Percentiles rank a stretch among this genome's conserved stretches.
phyloP scores from a whole-genome alignment of 2,888 invertebrate species.

The Drosophila conformis region DNA sequence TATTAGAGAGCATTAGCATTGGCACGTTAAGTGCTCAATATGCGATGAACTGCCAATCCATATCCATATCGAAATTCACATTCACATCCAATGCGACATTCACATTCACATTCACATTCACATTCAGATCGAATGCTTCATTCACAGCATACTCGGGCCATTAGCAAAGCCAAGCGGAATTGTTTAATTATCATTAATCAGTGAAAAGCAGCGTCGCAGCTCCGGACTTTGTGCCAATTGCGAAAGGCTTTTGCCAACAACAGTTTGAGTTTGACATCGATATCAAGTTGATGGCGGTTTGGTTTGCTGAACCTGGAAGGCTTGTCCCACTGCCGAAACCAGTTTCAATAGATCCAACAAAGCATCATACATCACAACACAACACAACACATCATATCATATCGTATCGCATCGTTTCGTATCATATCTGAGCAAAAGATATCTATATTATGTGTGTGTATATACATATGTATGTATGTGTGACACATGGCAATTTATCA shows the following conservation, averaged over 20 bases:
- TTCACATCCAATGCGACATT: background rate
- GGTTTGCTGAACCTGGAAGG: slow-evolving; percentile 26
- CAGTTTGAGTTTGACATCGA: slow-evolving; percentile 12
- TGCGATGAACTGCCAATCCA: slow-evolving; percentile 40
- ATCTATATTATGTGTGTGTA: background rate
- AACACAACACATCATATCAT: background rate
- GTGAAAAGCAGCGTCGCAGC: slow-evolving; percentile 33
- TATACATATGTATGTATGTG: background rate
- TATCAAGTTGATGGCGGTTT: slow-evolving; percentile 9
- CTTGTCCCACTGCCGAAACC: slow-evolving; percentile 40
- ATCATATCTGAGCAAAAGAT: background rate
- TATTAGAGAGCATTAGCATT: slow-evolving; percentile 69
- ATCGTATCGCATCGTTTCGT: background rate
- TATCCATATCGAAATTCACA: slow-evolving; percentile 4
- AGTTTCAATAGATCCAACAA: slow-evolving; percentile 21
- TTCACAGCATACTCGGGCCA: slow-evolving; percentile 35
- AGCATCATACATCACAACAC: background rate
- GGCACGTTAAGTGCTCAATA: slow-evolving; percentile 60
- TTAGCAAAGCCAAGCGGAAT: slow-evolving; percentile 52
- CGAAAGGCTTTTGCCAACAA: slow-evolving; percentile 38
- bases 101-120: background rate
- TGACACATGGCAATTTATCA: slow-evolving; percentile 40
- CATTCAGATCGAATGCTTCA: slow-evolving; percentile 22
- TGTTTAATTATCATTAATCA: slow-evolving; percentile 62
- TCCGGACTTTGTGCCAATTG: slow-evolving; percentile 42